Conservation (phyloP, 2,113 vertebrate genomes). For the Lophochroa leadbeateri region DNA sequence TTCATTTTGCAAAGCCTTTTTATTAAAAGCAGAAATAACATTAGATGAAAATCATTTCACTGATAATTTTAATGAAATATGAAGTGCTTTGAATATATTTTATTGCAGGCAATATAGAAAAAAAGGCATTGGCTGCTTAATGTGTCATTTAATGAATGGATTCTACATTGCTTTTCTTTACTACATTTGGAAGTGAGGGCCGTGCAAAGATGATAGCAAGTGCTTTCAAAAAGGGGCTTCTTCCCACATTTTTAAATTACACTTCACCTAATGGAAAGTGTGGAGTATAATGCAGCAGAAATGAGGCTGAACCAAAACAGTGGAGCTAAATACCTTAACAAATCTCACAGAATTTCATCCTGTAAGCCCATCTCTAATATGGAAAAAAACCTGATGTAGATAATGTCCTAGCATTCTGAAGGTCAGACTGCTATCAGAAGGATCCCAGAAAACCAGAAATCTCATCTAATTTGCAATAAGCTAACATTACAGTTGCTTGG, state of each 20-base stretch:
- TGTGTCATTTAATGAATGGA: conserved; percentile 59
- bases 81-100: conserved; percentile 68
- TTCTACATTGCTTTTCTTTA: conserved; percentile 25
- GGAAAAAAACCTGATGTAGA: neutral
- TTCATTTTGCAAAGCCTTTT: conserved; percentile 66
- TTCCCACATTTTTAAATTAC: conserved; percentile 54
- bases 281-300: conserved; percentile 33
- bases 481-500: neutral
- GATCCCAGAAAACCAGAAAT: neutral
- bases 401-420: conserved; percentile 35
- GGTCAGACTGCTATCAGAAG: neutral
- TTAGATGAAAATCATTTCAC: conserved; percentile 71
- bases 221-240: conserved; percentile 3
- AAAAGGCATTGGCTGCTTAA: conserved; percentile 57
- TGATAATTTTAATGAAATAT: conserved; percentile 76
- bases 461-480: neutral
- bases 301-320: conserved; percentile 67
- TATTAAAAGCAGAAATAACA: conserved; percentile 76
- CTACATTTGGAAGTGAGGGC: conserved; percentile 22
- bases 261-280: conserved; percentile 23
- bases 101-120: conserved; percentile 58
- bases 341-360: conserved; percentile 35
- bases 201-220: neutral
- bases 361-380: neutral
- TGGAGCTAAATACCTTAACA: conserved; percentile 51